Evolutionary conservation across 2,888 invertebrate genomes (phyloP).

Genomic region (Drosophila testacea): DNA sequence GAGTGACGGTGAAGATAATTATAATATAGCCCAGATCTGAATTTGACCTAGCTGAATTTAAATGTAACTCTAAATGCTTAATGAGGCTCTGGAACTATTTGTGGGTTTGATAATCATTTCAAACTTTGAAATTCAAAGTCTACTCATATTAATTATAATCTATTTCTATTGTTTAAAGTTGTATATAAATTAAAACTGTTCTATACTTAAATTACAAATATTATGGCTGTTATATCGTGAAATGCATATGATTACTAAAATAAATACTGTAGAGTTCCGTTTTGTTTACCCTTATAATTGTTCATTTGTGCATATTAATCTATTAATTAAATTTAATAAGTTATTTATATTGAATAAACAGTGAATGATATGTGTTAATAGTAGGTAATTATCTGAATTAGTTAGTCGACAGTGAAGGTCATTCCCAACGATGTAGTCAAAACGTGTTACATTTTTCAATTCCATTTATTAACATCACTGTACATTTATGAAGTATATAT

Average conservation of each 20-base stretch:
- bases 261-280: background rate
- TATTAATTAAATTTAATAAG: background rate
- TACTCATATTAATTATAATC: too few species aligned
- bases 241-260: background rate
- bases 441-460: background rate
- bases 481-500: too few species aligned
- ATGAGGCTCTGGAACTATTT: background rate
- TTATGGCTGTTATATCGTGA: background rate
- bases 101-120: too few species aligned
- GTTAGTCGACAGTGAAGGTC: background rate
- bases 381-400: conserved; percentile 8
- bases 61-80: conserved; percentile 1
- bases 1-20: background rate
- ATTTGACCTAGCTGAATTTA: background rate
- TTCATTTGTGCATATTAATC: background rate
- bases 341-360: background rate
- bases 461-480: background rate
- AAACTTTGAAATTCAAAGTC: too few species aligned
- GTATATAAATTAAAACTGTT: too few species aligned
- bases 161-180: too few species aligned
- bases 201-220: too few species aligned
- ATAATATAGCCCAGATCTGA: background rate
- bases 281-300: background rate
- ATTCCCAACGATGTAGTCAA: background rate
- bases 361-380: conserved; percentile 5